Conservation (phyloP, 2,113 vertebrate genomes). For the Nerophis ophidion region DNA sequence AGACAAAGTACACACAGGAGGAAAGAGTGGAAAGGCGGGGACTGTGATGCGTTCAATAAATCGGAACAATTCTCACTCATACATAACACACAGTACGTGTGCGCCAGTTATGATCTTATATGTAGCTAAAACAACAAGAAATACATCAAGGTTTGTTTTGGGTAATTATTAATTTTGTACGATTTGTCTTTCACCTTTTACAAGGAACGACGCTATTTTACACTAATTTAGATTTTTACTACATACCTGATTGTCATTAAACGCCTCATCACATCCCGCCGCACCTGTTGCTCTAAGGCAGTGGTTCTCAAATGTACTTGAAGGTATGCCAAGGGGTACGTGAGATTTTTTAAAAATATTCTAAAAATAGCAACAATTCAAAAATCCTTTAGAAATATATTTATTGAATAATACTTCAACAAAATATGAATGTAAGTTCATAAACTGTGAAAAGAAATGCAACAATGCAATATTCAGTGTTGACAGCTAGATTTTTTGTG, state of each 20-base stretch:
- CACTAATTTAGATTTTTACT: rapidly evolving
- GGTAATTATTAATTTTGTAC: neutral
- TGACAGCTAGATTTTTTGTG: no score
- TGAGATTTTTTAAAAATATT: no score
- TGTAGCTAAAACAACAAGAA: neutral
- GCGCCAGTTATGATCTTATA: no score
- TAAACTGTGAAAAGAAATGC: no score
- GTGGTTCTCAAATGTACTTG: no score
- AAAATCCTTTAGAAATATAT: no score
- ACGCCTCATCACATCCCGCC: constrained; percentile 13
- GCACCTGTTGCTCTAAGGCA: constrained; percentile 44
- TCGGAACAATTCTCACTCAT: neutral
- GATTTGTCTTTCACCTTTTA: neutral
- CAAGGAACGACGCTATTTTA: neutral
- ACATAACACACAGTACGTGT: rapidly evolving
- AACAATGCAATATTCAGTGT: no score
- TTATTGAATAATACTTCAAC: no score
- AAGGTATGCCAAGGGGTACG: no score
- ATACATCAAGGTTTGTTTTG: neutral
- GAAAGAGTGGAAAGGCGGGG: constrained; percentile 23
- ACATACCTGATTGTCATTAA: neutral
- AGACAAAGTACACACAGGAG: neutral
- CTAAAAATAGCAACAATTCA: no score
- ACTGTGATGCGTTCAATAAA: constrained; percentile 3
- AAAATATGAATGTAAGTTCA: no score